These are phyloP conservation scores for Phrynosoma blainvillii DNA, from an alignment of 2,113 vertebrate species.

Conservation along the genomic window DNA sequence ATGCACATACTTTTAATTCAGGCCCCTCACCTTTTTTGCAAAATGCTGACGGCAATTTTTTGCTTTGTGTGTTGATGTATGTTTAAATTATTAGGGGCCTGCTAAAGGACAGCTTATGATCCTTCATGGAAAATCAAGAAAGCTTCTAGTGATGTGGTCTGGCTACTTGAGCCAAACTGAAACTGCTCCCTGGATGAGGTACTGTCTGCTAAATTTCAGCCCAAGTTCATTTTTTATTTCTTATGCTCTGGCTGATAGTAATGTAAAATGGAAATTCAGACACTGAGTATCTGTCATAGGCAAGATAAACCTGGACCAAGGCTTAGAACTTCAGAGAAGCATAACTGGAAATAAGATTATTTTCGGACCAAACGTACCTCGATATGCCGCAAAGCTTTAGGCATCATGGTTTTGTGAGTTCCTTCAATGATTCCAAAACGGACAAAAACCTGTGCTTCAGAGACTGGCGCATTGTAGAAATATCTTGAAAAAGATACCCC, in stretches of 20 bases:
- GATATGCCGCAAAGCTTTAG: slow-evolving; percentile 58
- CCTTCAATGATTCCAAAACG: slow-evolving; percentile 77
- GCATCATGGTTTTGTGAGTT: slow-evolving; percentile 72
- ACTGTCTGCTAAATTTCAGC: neutral
- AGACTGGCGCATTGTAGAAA: slow-evolving; percentile 77
- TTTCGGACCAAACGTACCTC: slow-evolving; percentile 64
- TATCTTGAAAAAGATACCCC: slow-evolving; percentile 68
- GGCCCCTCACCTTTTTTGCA: no score
- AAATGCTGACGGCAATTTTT: no score
- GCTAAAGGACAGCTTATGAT: neutral
- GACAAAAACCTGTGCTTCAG: slow-evolving; percentile 73
- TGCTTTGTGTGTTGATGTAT: neutral
- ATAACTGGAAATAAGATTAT: neutral
- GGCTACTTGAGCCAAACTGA: neutral
- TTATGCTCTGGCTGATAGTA: neutral
- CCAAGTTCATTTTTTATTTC: neutral
- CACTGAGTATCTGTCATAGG: neutral
- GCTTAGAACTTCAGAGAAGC: neutral
- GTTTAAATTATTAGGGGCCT: neutral
- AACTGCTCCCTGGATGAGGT: neutral
- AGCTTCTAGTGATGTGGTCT: neutral
- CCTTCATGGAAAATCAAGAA: neutral
- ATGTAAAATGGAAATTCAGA: neutral
- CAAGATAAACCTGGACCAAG: neutral
- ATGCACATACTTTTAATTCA: no score